Conservation (phyloP, 1,140 invertebrate genomes). For the Lysiphlebus fabarum region DNA sequence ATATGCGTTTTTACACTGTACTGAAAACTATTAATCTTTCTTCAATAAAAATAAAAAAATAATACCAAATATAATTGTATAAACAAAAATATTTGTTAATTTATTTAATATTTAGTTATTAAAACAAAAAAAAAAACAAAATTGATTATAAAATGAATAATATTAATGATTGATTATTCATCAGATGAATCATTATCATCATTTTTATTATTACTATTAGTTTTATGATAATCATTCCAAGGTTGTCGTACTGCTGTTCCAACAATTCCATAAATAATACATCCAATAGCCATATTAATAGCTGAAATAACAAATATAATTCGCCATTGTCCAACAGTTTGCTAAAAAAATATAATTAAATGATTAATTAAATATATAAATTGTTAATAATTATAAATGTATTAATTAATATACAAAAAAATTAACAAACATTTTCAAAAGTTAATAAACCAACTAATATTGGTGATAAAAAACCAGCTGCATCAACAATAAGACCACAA, state of each 20-base stretch:
- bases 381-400: too few relatives aligned
- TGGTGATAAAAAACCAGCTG: slow-evolving; percentile 61
- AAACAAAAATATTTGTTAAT: too few relatives aligned
- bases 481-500: slow-evolving; percentile 54
- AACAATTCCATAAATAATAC: slow-evolving; percentile 58
- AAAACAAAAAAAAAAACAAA: too few relatives aligned
- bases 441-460: slow-evolving; percentile 60
- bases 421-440: slow-evolving; percentile 58
- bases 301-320: slow-evolving; percentile 63
- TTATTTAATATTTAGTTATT: too few relatives aligned
- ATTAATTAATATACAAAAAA: background rate
- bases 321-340: slow-evolving; percentile 66
- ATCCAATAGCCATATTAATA: slow-evolving; percentile 53
- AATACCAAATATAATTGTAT: too few relatives aligned
- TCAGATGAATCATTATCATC: slow-evolving; percentile 12
- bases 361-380: background rate
- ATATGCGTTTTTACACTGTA: too few relatives aligned
- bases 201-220: slow-evolving; percentile 4
- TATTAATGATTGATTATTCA: background rate
- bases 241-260: slow-evolving; percentile 61
- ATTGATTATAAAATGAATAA: too few relatives aligned
- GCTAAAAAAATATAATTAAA: slow-evolving; percentile 51
- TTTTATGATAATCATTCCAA: slow-evolving; percentile 57
- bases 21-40: too few relatives aligned
- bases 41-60: too few relatives aligned